Evolutionary conservation across 2,888 invertebrate species (phyloP), one percentile per base, ranked within the genome.

Genomic region (Stictocephala bisonia): DNA sequence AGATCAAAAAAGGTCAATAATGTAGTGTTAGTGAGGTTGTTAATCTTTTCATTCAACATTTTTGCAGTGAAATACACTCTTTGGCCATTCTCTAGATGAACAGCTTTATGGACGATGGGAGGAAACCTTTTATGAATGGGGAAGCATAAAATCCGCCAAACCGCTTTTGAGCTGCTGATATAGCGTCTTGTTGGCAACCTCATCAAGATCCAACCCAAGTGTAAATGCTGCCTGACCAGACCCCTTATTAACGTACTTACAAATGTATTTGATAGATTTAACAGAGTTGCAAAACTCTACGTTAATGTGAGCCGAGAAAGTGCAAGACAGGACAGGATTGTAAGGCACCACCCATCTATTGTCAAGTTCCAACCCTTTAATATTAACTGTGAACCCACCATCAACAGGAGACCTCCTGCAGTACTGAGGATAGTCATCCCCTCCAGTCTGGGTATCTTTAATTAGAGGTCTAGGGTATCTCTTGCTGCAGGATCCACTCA

Each of bases 401-500:
- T 50, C n/a, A 11, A 78, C 73, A 83, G 50, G 27, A 50, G 74
- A 18, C 74, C 74, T 81, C 58, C 83, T 71, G 11, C 79, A 53
- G 74, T 84, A 85, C n/a, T 64, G 6, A 0, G 83, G 82, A 77
- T 83, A 84, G 13, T 82, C 82, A 74, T 83, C 80, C 3, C 70
- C 73, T 0, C 79, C 78, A 4, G 80, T 76, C 11, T 35, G 7
- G 7, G 7, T 35, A 9, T 31, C 24, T 71, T 13, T 29, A 58
- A 58, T 11, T 26, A 79, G 76, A 24, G 64, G 6, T 29, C 72
- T 44, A n/a, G 83, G 84, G 75, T 79, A 84, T 7, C 76, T 77
- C 76, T 85, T 85, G 0, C 79, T 75, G 78, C 84, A 85, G 67
- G 77, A 79, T 2, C 80, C 81, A 60, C 81, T 77, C n/a, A 74